phyloP scores from a whole-genome alignment of 2,888 invertebrate species.

The Apantesis nais region DNA sequence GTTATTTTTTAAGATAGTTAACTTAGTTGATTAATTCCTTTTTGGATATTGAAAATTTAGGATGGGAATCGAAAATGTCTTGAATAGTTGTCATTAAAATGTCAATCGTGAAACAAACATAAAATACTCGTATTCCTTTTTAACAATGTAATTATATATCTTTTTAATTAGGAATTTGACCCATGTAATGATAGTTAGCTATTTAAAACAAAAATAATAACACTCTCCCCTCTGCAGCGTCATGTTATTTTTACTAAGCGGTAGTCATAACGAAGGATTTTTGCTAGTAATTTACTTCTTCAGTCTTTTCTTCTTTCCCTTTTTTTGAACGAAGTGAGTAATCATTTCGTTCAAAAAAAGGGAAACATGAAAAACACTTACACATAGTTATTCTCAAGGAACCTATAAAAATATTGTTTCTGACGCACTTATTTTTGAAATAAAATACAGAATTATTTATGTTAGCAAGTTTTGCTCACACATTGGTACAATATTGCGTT shows the following conservation, averaged over 20 bases:
- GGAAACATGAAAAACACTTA: slow-evolving; percentile 4
- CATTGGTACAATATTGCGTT: slow-evolving; percentile 47
- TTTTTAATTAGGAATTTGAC: not conserved
- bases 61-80: too few species aligned
- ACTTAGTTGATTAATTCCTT: too few species aligned
- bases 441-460: slow-evolving; percentile 50
- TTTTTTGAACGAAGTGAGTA: too few species aligned
- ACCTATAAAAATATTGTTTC: slow-evolving; percentile 35
- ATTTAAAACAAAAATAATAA: not conserved
- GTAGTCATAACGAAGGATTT: slow-evolving; percentile 11
- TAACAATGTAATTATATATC: not conserved
- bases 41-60: too few species aligned
- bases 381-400: slow-evolving; percentile 39
- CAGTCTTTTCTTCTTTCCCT: too few species aligned
- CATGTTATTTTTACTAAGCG: slow-evolving; percentile 10
- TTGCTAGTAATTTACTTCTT: slow-evolving; percentile 14
- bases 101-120: not conserved
- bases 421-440: slow-evolving; percentile 43
- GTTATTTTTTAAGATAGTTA: too few species aligned
- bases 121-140: not conserved
- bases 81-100: not conserved
- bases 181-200: not conserved
- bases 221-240: slow-evolving; percentile 1
- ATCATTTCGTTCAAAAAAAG: slow-evolving; percentile 10
- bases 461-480: slow-evolving; percentile 50